A percentile compares a stretch with the other conserved stretches of the same genome.
phyloP scores from a whole-genome alignment of 2,113 vertebrate species.

The Microtus montanus region DNA sequence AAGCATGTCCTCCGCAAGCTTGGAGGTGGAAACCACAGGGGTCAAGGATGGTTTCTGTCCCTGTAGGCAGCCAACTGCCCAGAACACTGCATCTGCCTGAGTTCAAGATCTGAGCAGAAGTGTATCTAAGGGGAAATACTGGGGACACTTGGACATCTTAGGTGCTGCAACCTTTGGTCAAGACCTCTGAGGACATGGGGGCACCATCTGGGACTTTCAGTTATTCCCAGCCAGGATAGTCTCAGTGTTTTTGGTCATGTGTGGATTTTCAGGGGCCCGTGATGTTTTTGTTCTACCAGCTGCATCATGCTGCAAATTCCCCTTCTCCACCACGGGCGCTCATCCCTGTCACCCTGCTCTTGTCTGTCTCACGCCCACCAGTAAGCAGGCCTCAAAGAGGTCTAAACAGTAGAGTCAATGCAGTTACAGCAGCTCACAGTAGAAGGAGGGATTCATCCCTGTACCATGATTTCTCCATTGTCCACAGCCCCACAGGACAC shows the following conservation, averaged over 20 bases:
- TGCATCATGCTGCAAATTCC: neutral
- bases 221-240: neutral
- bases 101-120: neutral
- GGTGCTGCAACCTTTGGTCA: neutral
- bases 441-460: no score
- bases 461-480: no score
- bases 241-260: accelerated
- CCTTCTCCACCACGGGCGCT: neutral
- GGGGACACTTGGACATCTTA: neutral
- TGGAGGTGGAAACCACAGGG: neutral
- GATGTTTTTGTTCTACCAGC: neutral
- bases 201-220: neutral
- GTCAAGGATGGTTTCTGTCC: neutral
- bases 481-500: no score
- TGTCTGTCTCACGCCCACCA: neutral
- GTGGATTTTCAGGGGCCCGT: neutral
- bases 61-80: neutral
- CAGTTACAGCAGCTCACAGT: neutral
- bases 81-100: neutral
- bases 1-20: neutral
- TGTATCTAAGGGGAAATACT: neutral
- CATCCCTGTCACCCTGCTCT: neutral
- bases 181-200: accelerated
- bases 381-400: neutral
- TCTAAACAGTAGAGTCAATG: neutral